Percentiles rank a stretch among this genome's conserved stretches.
Evolutionary conservation across 2,888 invertebrate genomes (phyloP).

Genomic region (Drosophila borborema): DNA sequence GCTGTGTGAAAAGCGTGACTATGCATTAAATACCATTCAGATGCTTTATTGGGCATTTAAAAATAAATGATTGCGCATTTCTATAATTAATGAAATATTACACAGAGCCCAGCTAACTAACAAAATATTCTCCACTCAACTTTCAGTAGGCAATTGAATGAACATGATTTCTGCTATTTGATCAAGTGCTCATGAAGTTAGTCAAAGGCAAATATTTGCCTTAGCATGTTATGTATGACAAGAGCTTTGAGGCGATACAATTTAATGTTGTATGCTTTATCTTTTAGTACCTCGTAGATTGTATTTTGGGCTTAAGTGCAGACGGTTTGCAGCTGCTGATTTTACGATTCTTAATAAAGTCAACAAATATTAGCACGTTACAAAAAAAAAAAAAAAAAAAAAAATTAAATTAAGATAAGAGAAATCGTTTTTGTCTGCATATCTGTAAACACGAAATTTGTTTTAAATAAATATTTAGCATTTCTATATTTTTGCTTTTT

Average conservation of each 20-base stretch:
- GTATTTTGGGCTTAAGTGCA: not conserved
- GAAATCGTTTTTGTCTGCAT: not conserved
- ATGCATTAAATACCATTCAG: conserved; percentile 35
- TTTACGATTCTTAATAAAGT: not conserved
- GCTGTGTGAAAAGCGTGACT: conserved; percentile 59
- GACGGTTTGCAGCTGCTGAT: not conserved
- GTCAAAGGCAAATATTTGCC: not conserved
- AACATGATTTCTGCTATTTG: not conserved
- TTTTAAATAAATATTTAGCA: not conserved
- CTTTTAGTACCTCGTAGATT: not conserved
- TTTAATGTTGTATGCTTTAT: conserved; percentile 2
- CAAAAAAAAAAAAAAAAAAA: too few relatives aligned
- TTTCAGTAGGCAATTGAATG: conserved; percentile 9
- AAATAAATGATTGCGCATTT: conserved; percentile 29
- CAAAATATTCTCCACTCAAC: conserved; percentile 6
- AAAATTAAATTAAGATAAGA: too few relatives aligned
- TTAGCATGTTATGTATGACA: not conserved
- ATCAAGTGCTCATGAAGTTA: not conserved
- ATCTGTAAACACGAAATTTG: too few relatives aligned
- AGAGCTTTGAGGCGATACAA: not conserved
- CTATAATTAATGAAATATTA: conserved; percentile 25
- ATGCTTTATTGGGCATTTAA: conserved; percentile 42
- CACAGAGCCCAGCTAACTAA: not conserved
- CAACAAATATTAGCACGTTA: conserved; percentile 6
- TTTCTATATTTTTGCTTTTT: not conserved